phyloP scores from a whole-genome alignment of 2,113 vertebrate species.

The Apeltes quadracus region DNA sequence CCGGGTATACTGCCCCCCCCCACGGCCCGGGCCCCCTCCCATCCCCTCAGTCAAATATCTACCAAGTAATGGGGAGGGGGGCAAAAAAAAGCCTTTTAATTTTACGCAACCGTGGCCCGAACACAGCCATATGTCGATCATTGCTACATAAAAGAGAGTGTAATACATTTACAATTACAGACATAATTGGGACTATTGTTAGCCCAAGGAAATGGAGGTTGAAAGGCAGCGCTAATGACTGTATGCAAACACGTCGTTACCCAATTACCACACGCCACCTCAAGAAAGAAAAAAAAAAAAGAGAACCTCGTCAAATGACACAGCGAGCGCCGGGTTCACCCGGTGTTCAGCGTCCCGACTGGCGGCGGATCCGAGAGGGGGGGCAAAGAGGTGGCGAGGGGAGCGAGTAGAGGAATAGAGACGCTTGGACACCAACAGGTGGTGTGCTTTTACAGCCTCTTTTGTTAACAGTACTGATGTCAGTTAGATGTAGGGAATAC shows the following conservation, averaged over 20 bases:
- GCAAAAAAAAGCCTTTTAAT: conserved; percentile 26
- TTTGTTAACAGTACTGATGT: conserved; percentile 50
- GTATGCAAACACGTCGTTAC: conserved; percentile 78
- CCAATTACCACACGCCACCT: conserved; percentile 80
- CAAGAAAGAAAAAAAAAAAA: too few relatives aligned
- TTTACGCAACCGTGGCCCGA: conserved; percentile 58
- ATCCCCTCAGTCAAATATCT: conserved; percentile 62
- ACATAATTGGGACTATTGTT: conserved; percentile 78
- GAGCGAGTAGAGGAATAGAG: conserved; percentile 65
- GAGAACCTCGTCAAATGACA: conserved; percentile 75
- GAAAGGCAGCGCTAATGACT: conserved; percentile 78
- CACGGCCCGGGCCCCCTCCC: too few relatives aligned
- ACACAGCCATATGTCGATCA: conserved; percentile 69
- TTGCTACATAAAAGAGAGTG: conserved; percentile 66
- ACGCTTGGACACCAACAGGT: conserved; percentile 80
- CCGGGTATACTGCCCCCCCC: conserved; percentile 25
- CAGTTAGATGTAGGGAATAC: conserved; percentile 25
- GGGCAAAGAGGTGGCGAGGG: conserved; percentile 46
- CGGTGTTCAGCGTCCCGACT: conserved; percentile 73
- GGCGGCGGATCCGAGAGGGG: conserved; percentile 48
- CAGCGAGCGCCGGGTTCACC: conserved; percentile 70
- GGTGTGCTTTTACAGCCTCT: conserved; percentile 78
- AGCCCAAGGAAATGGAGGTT: conserved; percentile 76
- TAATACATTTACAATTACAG: conserved; percentile 74
- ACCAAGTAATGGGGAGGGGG: conserved; percentile 34